Evolutionary conservation across 2,113 vertebrate genomes (phyloP), one percentile per base, ranked within the genome.

Genomic region (Rissa tridactyla): DNA sequence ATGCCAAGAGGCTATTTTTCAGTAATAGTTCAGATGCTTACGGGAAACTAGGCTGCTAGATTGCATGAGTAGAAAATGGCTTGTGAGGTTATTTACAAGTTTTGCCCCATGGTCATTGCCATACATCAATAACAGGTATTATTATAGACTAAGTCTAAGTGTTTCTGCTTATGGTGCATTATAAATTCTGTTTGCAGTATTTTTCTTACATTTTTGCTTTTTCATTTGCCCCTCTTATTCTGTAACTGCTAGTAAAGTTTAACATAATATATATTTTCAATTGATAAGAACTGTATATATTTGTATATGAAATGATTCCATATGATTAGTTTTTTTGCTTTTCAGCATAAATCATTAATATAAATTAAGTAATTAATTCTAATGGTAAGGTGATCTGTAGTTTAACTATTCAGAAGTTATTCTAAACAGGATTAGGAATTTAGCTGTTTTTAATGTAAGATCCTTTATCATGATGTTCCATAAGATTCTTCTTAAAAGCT

Each of bases 11-110:
- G 97, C 98, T 98, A 91, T 98, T 98, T 98, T 98, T 98, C 98
- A 98, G 98, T 98, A 98, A 98, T 98, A 98, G 97, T 98, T 98
- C 95, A 96, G 96, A 97, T 95, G 98, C 97, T 98, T 98, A 98
- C 98, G 98, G 98, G 98, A 98, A 98, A 95, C 97, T 69, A 88
- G 97, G 87, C 95, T 97, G 97, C 97, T 97, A 95, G 97, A 97
- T 97, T 97, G 98, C 97, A 91, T 90, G 98, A 73, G 57, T 49
- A 97, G 95, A 98, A 98, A 98, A 98, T 98, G 97, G 97, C 97
- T 98, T 97, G 95, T 97, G 97, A 98, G 97, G 97, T 98, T 98
- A 98, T 98, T 98, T 98, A 98, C 98, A 98, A 98, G 97, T 98
- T 98, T 98, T 98, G 96, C 97, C 97, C 96, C 96, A 97, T 98